These are phyloP conservation scores for Patella ulyssiponensis DNA, from an alignment of 2,888 invertebrate genomes.

Conservation along the genomic window DNA sequence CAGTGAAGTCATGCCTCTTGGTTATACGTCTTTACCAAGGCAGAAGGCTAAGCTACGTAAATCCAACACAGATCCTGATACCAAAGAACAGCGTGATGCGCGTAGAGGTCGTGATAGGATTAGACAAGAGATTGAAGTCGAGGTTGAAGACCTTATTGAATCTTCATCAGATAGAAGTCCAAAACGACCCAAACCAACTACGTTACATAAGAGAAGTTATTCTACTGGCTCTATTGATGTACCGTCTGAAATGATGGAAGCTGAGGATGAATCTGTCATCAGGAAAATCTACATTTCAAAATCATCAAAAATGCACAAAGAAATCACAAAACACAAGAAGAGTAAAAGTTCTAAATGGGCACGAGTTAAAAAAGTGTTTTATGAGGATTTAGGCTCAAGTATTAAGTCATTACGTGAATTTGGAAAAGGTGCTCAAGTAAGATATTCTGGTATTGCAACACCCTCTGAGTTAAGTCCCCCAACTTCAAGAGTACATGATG, in stretches of 20 bases:
- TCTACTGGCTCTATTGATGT: conserved; percentile 66
- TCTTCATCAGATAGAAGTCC: conserved; percentile 55
- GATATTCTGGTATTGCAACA: conserved; percentile 35
- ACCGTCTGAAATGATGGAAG: conserved; percentile 57
- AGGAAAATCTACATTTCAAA: conserved; percentile 25
- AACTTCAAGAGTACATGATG: conserved; percentile 40
- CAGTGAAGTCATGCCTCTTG: conserved; percentile 43
- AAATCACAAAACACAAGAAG: conserved; percentile 47
- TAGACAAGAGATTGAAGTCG: conserved; percentile 54
- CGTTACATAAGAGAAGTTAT: conserved; percentile 59
- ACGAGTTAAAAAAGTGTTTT: conserved; percentile 84
- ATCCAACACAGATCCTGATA: conserved; percentile 20
- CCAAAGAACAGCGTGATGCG: background rate
- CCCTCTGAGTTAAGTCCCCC: conserved; percentile 31
- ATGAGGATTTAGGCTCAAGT: conserved; percentile 57
- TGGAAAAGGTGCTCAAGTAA: conserved; percentile 41
- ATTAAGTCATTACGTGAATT: conserved; percentile 54
- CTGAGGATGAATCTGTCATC: conserved; percentile 42
- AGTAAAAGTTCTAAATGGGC: conserved; percentile 85
- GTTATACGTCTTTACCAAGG: conserved; percentile 42
- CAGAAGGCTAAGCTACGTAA: conserved; percentile 26
- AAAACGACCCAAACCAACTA: conserved; percentile 47
- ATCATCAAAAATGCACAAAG: conserved; percentile 20
- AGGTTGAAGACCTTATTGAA: conserved; percentile 53
- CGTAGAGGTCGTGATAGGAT: conserved; percentile 41